phyloP scores from a whole-genome alignment of 2,888 invertebrate species.

The Halictus ligatus region DNA sequence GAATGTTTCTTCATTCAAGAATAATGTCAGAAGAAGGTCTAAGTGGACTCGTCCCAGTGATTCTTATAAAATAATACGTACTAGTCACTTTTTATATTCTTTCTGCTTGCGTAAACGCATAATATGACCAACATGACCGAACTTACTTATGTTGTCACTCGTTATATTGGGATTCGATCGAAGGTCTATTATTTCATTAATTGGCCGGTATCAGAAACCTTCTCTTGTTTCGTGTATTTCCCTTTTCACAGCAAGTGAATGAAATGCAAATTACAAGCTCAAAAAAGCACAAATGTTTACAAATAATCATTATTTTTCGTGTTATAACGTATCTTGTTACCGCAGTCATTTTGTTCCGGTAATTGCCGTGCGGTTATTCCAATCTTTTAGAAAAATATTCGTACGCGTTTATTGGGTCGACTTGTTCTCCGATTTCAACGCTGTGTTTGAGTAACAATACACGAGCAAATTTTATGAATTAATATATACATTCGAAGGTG shows the following conservation, averaged over 20 bases:
- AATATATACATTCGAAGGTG: background rate
- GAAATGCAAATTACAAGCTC: too few species aligned
- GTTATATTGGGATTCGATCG: too few species aligned
- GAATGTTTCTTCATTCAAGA: background rate
- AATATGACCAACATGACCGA: too few species aligned
- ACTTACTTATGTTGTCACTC: too few species aligned
- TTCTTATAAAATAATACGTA: background rate
- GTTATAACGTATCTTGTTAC: background rate
- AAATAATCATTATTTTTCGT: background rate
- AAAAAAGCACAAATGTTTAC: too few species aligned
- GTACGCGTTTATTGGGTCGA: background rate
- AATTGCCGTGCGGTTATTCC: background rate
- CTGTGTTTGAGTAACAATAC: background rate
- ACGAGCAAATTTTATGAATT: background rate
- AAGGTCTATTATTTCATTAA: too few species aligned
- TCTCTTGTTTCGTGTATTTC: too few species aligned
- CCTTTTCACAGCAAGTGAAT: too few species aligned
- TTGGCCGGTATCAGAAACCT: too few species aligned
- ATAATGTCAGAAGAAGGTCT: background rate
- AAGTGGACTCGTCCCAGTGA: background rate
- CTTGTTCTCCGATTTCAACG: background rate
- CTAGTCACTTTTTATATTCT: too few species aligned
- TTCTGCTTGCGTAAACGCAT: too few species aligned
- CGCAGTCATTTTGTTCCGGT: background rate
- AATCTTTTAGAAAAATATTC: background rate